Evolutionary conservation across 1,140 invertebrate species (phyloP).

Genomic region (Aethina tumida): DNA sequence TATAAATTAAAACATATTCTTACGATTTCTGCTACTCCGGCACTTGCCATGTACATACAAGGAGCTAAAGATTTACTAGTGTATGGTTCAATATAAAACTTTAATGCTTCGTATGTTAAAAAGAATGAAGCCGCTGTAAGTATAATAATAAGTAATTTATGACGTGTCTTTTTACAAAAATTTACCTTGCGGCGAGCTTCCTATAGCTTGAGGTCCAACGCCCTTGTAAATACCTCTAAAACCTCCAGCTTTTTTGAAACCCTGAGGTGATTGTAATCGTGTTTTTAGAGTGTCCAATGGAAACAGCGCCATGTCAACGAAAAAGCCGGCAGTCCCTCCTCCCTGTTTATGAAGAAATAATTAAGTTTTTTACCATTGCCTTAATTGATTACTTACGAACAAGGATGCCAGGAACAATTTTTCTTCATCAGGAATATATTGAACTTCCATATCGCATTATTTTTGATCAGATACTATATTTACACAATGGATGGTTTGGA

Average conservation of each 20-base stretch:
- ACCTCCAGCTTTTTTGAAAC: slow-evolving; percentile 82
- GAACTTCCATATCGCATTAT: too few relatives aligned
- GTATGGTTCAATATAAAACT: slow-evolving; percentile 44
- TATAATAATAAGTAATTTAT: background rate
- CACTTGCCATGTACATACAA: slow-evolving; percentile 72
- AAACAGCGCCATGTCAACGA: slow-evolving; percentile 74
- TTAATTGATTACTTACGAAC: slow-evolving; percentile 17
- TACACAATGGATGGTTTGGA: too few relatives aligned
- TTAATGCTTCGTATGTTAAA: slow-evolving; percentile 78
- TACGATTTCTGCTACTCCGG: slow-evolving; percentile 77
- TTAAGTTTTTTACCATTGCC: too few relatives aligned
- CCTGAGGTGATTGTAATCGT: slow-evolving; percentile 76
- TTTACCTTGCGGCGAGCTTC: slow-evolving; percentile 75
- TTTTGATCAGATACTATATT: too few relatives aligned
- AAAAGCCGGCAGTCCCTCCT: slow-evolving; percentile 60
- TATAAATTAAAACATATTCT: slow-evolving; percentile 31
- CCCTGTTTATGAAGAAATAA: slow-evolving; percentile 42
- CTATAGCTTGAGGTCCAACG: slow-evolving; percentile 70
- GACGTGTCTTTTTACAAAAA: background rate
- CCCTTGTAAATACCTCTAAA: slow-evolving; percentile 85
- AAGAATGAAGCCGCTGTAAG: slow-evolving; percentile 87
- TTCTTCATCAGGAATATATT: too few relatives aligned
- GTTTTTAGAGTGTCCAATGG: slow-evolving; percentile 95
- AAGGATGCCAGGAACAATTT: slow-evolving; percentile 19
- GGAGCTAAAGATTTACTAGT: slow-evolving; percentile 47